phyloP scores from a whole-genome alignment of 2,797 vertebrate species.

The Esox lucius region DNA sequence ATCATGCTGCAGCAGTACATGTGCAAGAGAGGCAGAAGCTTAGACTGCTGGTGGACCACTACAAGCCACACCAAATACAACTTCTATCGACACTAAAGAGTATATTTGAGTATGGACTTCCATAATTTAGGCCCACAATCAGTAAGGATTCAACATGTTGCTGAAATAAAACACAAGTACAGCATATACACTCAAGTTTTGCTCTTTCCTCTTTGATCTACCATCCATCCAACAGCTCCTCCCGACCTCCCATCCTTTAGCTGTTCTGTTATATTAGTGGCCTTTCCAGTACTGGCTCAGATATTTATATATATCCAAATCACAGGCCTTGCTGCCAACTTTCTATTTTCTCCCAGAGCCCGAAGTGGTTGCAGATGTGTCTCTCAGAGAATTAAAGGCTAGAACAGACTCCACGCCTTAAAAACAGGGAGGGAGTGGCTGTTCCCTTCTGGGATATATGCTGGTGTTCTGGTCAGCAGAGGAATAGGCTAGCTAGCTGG shows the following conservation, averaged over 20 bases:
- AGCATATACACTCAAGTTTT: not conserved
- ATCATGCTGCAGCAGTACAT: no score
- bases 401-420: constrained; percentile 19
- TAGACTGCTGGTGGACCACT: no score
- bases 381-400: constrained; percentile 44
- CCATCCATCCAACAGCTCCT: constrained; percentile 15
- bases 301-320: constrained; percentile 60
- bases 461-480: constrained; percentile 12
- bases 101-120: not conserved
- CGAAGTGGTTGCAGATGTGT: constrained; percentile 55
- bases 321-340: constrained; percentile 52
- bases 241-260: constrained; percentile 24
- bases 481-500: not conserved
- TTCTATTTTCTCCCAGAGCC: constrained; percentile 41
- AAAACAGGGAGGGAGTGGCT: constrained; percentile 25
- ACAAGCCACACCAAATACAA: not conserved
- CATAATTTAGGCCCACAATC: not conserved
- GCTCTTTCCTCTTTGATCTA: constrained; percentile 22
- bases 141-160: not conserved
- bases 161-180: not conserved
- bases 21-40: no score
- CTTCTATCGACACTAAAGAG: not conserved
- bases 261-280: constrained; percentile 23
- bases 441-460: constrained; percentile 15
- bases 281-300: constrained; percentile 35